Evolutionary conservation across 2,888 invertebrate species (phyloP), one percentile per base, ranked within the genome.

Genomic region (Scaptomyza polygonia): DNA sequence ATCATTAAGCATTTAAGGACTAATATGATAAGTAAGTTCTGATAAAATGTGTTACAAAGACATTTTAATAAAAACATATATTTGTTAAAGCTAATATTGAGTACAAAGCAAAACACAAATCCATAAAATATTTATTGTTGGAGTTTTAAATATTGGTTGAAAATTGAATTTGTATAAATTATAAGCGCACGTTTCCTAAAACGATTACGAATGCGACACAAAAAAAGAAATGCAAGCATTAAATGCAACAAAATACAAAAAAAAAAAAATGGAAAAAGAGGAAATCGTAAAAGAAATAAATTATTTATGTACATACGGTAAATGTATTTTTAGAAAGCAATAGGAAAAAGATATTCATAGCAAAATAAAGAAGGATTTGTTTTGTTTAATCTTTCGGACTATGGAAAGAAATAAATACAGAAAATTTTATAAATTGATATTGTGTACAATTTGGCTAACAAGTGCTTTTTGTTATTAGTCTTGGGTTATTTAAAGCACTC

Each of bases 401-500:
- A 32, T 29, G 39, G 8, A 39, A 16, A 0, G 34, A 11, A 34
- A 1, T 14, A 7, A n/a, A 43, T 12, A 39, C 14, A 44, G n/a
- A n/a, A n/a, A n/a, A n/a, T n/a, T 49, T 66, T 44, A 29, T 7
- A 45, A 45, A 67, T 72, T 58, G 57, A 58, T 62, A 58, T 51
- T 65, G 58, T 69, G 36, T 52, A 27, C 39, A 42, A 43, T 55
- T 56, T 16, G 42, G 16, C 6, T 16, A 59, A 27, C 40, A 51
- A 52, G 53, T 58, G 53, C 65, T 54, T 65, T 68, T 56, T n/a
- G n/a, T n/a, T n/a, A n/a, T n/a, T 42, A 44, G 54, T 47, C 67
- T 62, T 70, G 61, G 27, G 45, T 58, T 74, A 70, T 66, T 73
- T 66, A 74, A 74, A 62, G 51, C 70, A 74, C 54, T 57, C 66